These are phyloP conservation scores for Eutolmus rufibarbis DNA, from an alignment of 2,888 invertebrate genomes.

Conservation along the genomic window DNA sequence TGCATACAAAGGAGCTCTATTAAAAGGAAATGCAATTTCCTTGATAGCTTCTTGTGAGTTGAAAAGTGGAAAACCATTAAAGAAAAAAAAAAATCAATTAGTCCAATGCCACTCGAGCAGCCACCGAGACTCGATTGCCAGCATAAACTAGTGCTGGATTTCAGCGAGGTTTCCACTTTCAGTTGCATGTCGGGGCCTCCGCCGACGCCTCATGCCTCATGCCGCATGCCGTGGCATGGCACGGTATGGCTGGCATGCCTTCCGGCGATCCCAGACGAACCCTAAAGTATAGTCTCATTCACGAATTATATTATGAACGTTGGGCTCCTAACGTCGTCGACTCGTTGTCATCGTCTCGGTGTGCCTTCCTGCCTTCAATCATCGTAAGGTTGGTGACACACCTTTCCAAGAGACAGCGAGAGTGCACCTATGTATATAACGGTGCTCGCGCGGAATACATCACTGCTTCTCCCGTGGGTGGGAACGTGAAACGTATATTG, in stretches of 20 bases:
- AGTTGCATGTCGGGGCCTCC: background rate
- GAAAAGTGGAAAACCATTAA: background rate
- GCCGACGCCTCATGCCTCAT: too few species aligned
- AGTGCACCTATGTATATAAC: background rate
- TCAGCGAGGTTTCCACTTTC: background rate
- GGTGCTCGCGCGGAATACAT: background rate
- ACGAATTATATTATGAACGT: background rate
- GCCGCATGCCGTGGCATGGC: background rate
- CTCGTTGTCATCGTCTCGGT: background rate
- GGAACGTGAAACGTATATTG: background rate
- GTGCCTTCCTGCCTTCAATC: background rate
- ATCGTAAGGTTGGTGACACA: conserved; percentile 2
- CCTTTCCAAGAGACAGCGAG: conserved; percentile 16
- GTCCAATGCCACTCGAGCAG: background rate
- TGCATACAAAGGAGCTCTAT: background rate
- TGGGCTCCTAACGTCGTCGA: background rate
- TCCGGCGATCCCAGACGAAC: background rate
- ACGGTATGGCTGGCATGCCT: background rate
- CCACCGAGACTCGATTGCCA: background rate
- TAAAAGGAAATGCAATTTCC: background rate
- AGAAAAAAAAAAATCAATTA: background rate
- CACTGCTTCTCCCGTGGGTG: background rate
- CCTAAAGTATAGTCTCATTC: background rate
- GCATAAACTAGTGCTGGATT: background rate
- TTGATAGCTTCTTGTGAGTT: background rate